Conservation (phyloP, 2,888 invertebrate species). For the Leptinotarsa haldemani region DNA sequence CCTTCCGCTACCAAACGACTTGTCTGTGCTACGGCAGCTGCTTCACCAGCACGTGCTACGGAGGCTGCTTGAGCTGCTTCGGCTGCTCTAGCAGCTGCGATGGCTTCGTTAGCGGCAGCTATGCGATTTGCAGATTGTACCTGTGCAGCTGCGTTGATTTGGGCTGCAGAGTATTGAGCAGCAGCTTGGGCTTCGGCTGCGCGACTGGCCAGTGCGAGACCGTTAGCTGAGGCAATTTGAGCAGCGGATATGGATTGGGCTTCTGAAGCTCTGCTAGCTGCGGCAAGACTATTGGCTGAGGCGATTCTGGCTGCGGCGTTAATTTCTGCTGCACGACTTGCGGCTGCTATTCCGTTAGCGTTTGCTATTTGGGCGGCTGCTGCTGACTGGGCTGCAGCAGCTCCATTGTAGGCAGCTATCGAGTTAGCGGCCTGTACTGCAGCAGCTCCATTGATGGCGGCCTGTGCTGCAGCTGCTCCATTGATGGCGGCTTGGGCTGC, state of each 20-base stretch:
- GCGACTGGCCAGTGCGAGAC: conserved; percentile 30
- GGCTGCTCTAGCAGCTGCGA: conserved; percentile 26
- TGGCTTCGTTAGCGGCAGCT: conserved; percentile 34
- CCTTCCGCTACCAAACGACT: conserved; percentile 35
- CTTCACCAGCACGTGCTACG: conserved; percentile 32
- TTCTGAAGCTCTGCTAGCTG: conserved; percentile 32
- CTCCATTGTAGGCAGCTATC: not conserved
- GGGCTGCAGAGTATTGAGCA: conserved; percentile 35
- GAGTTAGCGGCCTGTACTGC: conserved; percentile 17
- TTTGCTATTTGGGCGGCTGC: conserved; percentile 30
- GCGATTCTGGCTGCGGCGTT: conserved; percentile 29
- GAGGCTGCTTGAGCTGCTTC: conserved; percentile 33
- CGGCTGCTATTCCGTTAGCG: conserved; percentile 26
- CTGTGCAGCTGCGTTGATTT: conserved; percentile 35
- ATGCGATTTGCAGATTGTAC: conserved; percentile 32
- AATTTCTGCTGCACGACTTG: conserved; percentile 24
- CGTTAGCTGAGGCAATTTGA: conserved; percentile 31
- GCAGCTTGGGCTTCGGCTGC: conserved; percentile 37
- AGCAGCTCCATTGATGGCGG: conserved; percentile 26
- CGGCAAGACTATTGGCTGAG: conserved; percentile 25
- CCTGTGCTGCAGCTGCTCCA: conserved; percentile 4
- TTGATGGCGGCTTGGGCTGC: conserved; percentile 6
- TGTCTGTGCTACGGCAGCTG: conserved; percentile 36
- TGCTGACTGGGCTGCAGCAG: conserved; percentile 16
- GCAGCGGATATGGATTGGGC: conserved; percentile 25